Evolutionary conservation across 2,888 invertebrate genomes (phyloP).

Genomic region (Drosophila birchii): DNA sequence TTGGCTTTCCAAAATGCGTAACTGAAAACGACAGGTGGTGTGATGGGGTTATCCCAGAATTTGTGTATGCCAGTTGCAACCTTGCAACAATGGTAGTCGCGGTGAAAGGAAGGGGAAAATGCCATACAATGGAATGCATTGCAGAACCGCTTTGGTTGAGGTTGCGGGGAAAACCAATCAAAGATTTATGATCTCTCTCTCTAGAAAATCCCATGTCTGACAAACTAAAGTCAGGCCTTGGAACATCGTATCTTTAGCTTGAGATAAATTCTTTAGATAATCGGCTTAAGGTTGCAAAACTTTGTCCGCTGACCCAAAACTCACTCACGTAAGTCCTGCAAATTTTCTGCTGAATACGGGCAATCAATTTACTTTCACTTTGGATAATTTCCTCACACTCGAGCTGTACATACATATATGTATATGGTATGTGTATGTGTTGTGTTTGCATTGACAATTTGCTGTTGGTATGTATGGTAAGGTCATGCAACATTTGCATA

Average conservation of each 20-base stretch:
- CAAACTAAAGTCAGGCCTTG: slow-evolving; percentile 33
- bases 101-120: not conserved
- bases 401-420: not conserved
- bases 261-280: slow-evolving; percentile 55
- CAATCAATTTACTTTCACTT: slow-evolving; percentile 71
- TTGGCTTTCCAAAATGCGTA: slow-evolving; percentile 70
- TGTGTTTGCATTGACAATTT: slow-evolving; percentile 60
- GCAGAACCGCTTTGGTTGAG: slow-evolving; percentile 3
- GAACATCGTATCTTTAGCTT: slow-evolving; percentile 7
- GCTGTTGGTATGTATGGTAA: slow-evolving; percentile 5
- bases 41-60: slow-evolving; percentile 9
- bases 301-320: slow-evolving; percentile 26
- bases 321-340: slow-evolving; percentile 33
- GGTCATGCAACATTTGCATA: slow-evolving; percentile 68
- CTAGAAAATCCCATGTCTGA: slow-evolving; percentile 50
- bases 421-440: not conserved
- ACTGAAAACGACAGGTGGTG: slow-evolving; percentile 39
- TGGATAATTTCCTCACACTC: slow-evolving; percentile 53
- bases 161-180: slow-evolving; percentile 24
- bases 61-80: slow-evolving; percentile 34
- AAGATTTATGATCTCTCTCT: slow-evolving; percentile 20
- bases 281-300: slow-evolving; percentile 44
- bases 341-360: slow-evolving; percentile 57
- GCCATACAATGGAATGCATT: slow-evolving; percentile 6
- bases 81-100: slow-evolving; percentile 26